phyloP scores from a whole-genome alignment of 2,888 invertebrate genomes.

The Himalopsyche kuldschensis region DNA sequence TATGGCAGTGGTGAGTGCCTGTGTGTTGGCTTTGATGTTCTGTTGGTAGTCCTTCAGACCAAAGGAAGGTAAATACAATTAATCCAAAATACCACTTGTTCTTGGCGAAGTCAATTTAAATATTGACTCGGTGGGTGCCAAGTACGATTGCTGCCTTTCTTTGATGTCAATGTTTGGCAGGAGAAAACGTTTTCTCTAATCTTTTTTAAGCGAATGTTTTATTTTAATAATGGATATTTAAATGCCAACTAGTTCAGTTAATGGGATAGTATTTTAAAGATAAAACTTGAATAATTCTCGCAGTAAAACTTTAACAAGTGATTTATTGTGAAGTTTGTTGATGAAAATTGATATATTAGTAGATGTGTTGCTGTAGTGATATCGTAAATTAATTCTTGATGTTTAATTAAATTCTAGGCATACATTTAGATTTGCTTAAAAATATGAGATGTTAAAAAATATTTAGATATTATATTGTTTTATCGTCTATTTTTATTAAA shows the following conservation, averaged over 20 bases:
- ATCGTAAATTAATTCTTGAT: no score
- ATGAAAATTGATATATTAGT: no score
- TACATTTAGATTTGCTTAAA: no score
- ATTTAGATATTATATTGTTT: no score
- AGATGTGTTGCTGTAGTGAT: no score
- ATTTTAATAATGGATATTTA: neutral
- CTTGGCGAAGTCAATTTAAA: slow-evolving; percentile 18
- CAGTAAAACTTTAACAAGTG: no score
- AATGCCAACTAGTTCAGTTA: neutral
- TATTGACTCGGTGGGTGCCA: slow-evolving; percentile 13
- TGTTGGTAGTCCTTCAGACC: slow-evolving; percentile 25
- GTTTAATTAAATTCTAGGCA: no score
- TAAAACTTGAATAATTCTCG: no score
- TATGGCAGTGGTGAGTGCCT: neutral
- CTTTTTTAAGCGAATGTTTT: slow-evolving; percentile 6
- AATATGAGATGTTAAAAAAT: no score
- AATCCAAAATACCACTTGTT: slow-evolving; percentile 33
- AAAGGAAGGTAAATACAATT: slow-evolving; percentile 36
- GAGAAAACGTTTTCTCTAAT: slow-evolving; percentile 12
- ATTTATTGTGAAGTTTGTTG: no score
- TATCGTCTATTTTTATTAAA: no score
- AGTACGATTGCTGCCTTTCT: neutral
- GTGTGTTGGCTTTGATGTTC: slow-evolving; percentile 24
- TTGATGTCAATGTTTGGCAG: neutral
- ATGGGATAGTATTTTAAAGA: neutral